Conservation (phyloP, 2,113 vertebrate species). For the Rhadina sibilatrix region DNA sequence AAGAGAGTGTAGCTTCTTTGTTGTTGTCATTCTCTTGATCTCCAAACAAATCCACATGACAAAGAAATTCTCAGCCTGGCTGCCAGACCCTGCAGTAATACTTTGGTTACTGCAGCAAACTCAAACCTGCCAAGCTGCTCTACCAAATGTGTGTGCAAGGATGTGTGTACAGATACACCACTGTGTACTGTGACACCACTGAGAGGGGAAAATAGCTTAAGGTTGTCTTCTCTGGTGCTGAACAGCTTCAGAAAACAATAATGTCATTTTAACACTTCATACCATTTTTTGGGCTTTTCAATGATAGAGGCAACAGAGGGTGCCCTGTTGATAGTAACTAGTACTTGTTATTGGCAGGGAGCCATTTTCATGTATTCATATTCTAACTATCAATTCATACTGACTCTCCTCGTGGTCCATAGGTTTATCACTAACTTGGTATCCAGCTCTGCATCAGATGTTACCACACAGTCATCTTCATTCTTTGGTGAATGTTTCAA, state of each 20-base stretch:
- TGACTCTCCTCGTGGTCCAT: not conserved
- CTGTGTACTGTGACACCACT: not conserved
- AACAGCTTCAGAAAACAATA: not conserved
- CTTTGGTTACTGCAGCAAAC: not conserved
- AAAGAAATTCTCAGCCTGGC: not conserved
- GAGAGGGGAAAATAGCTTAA: not conserved
- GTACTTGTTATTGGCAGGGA: not conserved
- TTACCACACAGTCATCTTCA: slow-evolving; percentile 82
- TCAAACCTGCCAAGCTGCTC: not conserved
- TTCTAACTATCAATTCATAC: not conserved
- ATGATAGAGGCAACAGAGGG: not conserved
- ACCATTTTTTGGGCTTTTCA: not conserved
- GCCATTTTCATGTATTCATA: not conserved
- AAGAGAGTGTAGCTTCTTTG: not conserved
- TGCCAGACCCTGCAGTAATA: not conserved
- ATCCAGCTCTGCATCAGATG: slow-evolving; percentile 82
- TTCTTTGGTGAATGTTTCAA: slow-evolving; percentile 85
- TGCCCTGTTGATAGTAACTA: not conserved
- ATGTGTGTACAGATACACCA: accelerated
- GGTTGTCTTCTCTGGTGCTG: not conserved
- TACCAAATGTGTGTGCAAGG: not conserved
- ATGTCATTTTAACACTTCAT: not conserved
- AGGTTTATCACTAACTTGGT: slow-evolving; percentile 79
- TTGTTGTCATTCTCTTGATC: not conserved
- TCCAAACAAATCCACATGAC: not conserved